These are phyloP conservation scores for Phrynocephalus vlangalii DNA, from an alignment of 2,797 vertebrate species.

Conservation along the genomic window DNA sequence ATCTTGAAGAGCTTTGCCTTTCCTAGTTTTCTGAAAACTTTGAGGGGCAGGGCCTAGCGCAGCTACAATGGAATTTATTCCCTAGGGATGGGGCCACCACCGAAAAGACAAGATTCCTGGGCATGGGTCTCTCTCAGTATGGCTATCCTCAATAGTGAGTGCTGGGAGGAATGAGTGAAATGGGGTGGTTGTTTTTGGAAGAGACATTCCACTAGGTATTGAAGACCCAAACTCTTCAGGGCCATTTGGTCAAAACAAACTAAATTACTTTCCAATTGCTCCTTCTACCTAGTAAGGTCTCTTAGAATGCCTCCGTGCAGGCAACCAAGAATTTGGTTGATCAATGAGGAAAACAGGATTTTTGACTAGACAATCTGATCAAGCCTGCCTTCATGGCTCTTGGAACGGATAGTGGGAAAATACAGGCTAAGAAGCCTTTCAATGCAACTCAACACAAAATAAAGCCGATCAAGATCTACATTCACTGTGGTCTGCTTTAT, in stretches of 20 bases:
- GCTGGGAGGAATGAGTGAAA: too few species aligned
- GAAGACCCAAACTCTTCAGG: too few species aligned
- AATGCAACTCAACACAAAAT: neutral
- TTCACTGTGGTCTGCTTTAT: neutral
- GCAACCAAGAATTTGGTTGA: neutral
- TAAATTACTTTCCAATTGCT: neutral
- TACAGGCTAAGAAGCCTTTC: neutral
- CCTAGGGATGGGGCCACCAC: too few species aligned
- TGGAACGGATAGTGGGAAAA: neutral
- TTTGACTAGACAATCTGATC: neutral
- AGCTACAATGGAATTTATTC: too few species aligned
- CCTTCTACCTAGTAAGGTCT: neutral
- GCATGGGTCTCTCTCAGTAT: too few species aligned
- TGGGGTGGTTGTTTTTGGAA: too few species aligned
- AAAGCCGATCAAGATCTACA: neutral
- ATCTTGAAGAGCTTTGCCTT: neutral
- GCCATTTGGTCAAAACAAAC: neutral
- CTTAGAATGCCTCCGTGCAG: neutral
- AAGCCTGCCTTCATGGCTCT: neutral
- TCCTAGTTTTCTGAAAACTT: too few species aligned
- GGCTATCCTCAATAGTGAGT: too few species aligned
- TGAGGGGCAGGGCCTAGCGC: too few species aligned
- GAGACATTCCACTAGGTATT: too few species aligned
- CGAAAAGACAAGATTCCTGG: too few species aligned
- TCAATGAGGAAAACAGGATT: neutral